A percentile compares a stretch with the other conserved stretches of the same genome.
phyloP scores from a whole-genome alignment of 2,888 invertebrate species.

The Isoperla grammatica region DNA sequence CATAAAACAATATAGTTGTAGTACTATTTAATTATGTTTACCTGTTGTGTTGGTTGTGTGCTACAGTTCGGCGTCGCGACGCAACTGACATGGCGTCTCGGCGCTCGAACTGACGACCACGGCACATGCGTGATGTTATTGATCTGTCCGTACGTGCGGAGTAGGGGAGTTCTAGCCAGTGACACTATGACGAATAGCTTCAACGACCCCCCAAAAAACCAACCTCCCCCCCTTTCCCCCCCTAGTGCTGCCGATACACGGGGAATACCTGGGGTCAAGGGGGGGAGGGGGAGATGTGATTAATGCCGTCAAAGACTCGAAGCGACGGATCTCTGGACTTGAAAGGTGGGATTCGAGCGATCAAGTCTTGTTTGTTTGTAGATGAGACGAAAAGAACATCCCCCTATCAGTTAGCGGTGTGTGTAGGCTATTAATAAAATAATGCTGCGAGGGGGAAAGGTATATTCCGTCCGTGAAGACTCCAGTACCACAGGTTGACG shows the following conservation, averaged over 20 bases:
- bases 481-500: too few relatives aligned
- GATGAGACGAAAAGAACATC: too few relatives aligned
- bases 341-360: too few relatives aligned
- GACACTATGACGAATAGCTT: constrained; percentile 10
- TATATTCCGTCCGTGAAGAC: too few relatives aligned
- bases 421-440: too few relatives aligned
- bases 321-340: too few relatives aligned
- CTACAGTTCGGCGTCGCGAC: neutral
- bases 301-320: too few relatives aligned
- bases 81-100: neutral
- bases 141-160: neutral
- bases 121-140: neutral
- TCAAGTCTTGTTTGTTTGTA: too few relatives aligned
- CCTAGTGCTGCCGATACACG: neutral
- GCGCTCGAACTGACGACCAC: neutral
- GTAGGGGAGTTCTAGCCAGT: neutral
- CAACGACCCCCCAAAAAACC: constrained; percentile 1
- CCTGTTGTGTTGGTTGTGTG: neutral
- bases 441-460: too few relatives aligned
- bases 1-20: constrained; percentile 1
- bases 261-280: neutral
- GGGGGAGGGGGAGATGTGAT: neutral
- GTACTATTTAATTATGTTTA: neutral
- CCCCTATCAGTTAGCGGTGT: too few relatives aligned
- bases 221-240: neutral